Evolutionary conservation across 2,888 invertebrate genomes (phyloP).

Genomic region (Catocala fraxini): DNA sequence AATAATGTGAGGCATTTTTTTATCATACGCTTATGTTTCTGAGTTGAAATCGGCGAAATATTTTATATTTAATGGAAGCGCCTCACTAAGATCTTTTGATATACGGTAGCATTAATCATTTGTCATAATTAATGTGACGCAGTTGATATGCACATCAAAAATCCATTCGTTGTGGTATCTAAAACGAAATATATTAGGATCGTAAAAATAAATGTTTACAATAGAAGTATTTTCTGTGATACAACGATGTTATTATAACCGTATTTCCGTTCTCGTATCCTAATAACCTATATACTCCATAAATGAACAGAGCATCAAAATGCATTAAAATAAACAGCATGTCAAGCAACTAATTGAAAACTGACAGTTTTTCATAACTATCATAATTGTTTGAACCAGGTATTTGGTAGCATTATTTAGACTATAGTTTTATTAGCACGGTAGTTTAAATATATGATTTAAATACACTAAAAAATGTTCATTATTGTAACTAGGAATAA

Average conservation of each 20-base stretch:
- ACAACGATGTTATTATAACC: neutral
- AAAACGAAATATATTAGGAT: neutral
- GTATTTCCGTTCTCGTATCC: neutral
- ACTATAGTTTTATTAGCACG: no score
- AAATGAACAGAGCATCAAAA: neutral
- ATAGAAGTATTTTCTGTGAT: neutral
- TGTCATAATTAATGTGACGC: conserved; percentile 29
- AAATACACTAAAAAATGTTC: no score
- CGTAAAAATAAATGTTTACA: neutral
- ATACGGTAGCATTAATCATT: conserved; percentile 37
- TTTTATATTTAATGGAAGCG: conserved; percentile 45
- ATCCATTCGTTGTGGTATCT: neutral
- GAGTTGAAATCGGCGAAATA: conserved; percentile 48
- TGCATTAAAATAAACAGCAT: conserved; percentile 5
- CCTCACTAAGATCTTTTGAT: conserved; percentile 43
- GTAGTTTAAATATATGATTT: no score
- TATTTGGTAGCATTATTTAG: no score
- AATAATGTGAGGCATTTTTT: conserved; percentile 54
- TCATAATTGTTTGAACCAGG: no score
- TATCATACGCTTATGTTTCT: conserved; percentile 45
- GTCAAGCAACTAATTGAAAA: conserved; percentile 2
- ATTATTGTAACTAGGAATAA: no score
- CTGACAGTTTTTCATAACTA: neutral
- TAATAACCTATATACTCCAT: neutral
- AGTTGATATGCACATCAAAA: conserved; percentile 1